phyloP scores from a whole-genome alignment of 2,888 invertebrate genomes.

The Diarsia brunnea region DNA sequence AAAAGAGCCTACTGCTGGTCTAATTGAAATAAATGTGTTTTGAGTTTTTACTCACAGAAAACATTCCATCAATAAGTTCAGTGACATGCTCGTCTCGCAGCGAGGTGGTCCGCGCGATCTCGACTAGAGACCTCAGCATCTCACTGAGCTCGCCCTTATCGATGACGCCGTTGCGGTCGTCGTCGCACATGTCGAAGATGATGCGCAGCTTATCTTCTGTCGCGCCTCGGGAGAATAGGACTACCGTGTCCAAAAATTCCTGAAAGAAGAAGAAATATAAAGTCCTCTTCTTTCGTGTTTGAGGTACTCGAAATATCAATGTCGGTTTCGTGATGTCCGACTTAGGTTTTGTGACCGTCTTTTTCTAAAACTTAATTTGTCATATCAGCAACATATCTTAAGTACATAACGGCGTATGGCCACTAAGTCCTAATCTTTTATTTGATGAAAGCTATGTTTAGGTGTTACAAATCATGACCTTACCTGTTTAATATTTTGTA shows the following conservation, averaged over 20 bases:
- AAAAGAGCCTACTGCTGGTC: too few species aligned
- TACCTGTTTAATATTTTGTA: neutral
- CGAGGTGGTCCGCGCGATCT: constrained; percentile 97
- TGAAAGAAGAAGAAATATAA: constrained; percentile 68
- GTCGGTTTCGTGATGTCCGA: neutral
- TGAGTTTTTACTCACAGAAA: constrained; percentile 92
- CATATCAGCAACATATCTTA: neutral
- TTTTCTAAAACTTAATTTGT: neutral
- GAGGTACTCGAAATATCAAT: neutral
- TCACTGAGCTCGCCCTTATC: constrained; percentile 98
- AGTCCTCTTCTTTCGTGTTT: neutral
- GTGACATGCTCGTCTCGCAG: constrained; percentile 97
- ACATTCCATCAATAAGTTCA: constrained; percentile 98
- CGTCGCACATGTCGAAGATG: constrained; percentile 99
- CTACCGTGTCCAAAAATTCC: constrained; percentile 98
- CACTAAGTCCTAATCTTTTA: neutral
- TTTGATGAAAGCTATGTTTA: neutral
- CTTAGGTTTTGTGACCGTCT: neutral
- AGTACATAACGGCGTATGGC: too few species aligned
- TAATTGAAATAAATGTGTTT: too few species aligned
- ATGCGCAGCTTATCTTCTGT: constrained; percentile 98
- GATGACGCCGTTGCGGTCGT: constrained; percentile 98
- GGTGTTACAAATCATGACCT: neutral
- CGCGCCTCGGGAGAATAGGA: constrained; percentile 97
- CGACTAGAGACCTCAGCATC: constrained; percentile 97